phyloP scores from a whole-genome alignment of 2,888 invertebrate species.

The Timandra comae region DNA sequence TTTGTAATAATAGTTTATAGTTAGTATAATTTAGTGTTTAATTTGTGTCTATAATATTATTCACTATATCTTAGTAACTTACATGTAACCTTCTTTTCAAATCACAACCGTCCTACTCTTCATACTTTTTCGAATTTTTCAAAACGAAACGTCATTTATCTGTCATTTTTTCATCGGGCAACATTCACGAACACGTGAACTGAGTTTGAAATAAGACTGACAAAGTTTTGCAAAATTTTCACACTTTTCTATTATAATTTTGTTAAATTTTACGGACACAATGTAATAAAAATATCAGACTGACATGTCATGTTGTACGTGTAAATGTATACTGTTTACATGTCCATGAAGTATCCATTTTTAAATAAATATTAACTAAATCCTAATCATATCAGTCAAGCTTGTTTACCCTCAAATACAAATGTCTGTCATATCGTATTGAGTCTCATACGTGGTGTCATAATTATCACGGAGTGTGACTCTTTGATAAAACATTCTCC shows the following conservation, averaged over 20 bases:
- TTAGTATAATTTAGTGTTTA: conserved; percentile 17
- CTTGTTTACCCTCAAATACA: background rate
- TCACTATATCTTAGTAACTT: too few species aligned
- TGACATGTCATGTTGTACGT: conserved; percentile 41
- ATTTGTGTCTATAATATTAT: conserved; percentile 14
- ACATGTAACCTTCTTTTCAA: conserved; percentile 13
- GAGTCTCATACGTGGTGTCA: too few species aligned
- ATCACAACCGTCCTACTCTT: conserved; percentile 17
- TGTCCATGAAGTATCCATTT: conserved; percentile 11
- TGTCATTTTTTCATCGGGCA: conserved; percentile 6
- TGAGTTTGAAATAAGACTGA: conserved; percentile 66
- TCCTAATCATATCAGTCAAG: background rate
- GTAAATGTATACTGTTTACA: conserved; percentile 47
- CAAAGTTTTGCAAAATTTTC: conserved; percentile 54
- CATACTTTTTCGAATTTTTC: conserved; percentile 11
- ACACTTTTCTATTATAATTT: conserved; percentile 56
- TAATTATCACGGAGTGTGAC: too few species aligned
- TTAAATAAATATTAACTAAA: conserved; percentile 1
- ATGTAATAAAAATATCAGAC: conserved; percentile 42
- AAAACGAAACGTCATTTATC: conserved; percentile 12
- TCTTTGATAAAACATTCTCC: too few species aligned
- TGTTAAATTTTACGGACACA: conserved; percentile 27
- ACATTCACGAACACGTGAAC: conserved; percentile 29
- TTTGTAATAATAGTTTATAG: conserved; percentile 11
- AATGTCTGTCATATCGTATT: too few species aligned